Evolutionary conservation across 2,113 vertebrate genomes (phyloP), one percentile per base, ranked within the genome.

Genomic region (Grallaria varia): DNA sequence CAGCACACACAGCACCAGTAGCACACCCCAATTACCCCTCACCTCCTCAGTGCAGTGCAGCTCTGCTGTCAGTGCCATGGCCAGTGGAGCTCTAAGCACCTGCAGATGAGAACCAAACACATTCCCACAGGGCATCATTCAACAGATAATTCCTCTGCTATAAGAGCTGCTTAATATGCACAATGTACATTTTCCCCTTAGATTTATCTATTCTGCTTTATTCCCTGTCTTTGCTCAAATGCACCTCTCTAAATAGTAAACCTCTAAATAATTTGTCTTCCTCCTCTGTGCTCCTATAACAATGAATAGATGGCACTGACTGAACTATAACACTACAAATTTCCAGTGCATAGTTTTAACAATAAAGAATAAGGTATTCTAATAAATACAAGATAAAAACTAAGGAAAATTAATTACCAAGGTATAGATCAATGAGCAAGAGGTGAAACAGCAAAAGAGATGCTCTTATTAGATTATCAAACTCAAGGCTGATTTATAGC

Each of bases 401-500:
- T 77, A 95, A 95, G 93, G 95, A 94, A 98, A 97, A 98, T 97
- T 96, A 97, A 98, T 97, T 96, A 95, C 59, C 52, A 87, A 95
- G 83, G 85, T 94, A 83, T 84, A 97, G 95, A 97, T 98, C 97
- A 98, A 72, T 78, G 89, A 96, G 67, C 94, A 97, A 96, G 94
- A 95, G 95, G 95, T 97, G 95, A 98, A 98, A 98, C 93, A 71
- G 40, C 84, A 40, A 49, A 96, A 96, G 91, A 95, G 93, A 97
- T 96, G 84, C 93, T 97, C 88, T 97, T 97, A 98, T 95, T 98
- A 98, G 95, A 97, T 97, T 97, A 98, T 96, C 96, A 96, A 75
- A 95, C 91, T 94, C 80, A 92, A 93, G 83, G 84, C 75, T 97
- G 93, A 98, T 98, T 97, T 98, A 97, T 90, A 96, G 91, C 75